Base-by-base conservation (phyloP, 1,140 invertebrate species). In the Cardiocondyla obscurior region DNA sequence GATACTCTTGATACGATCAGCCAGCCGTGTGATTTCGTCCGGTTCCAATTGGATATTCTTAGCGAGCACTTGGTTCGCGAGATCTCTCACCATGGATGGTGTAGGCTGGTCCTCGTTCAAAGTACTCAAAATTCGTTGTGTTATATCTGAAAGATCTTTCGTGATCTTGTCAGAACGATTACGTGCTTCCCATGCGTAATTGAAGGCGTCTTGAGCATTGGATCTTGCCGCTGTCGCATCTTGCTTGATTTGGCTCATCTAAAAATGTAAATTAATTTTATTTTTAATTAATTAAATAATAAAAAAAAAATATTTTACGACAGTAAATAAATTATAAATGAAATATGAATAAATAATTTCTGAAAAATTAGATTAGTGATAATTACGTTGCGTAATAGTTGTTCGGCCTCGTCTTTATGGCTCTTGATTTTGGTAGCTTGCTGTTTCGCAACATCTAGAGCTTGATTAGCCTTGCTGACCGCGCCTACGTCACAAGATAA, bases 401-500 rank as follows among this genome's bases (percentile, higher is more conserved):
- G 95, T 83, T 96, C 96, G 3, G 97, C 97, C 83, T 96, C 96
- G 12, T 96, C 95, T 93, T 98, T 97, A 88, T 98, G 98, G 51
- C 95, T 95, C 74, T 96, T 96, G 3, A 99, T 97, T 57, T 96
- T 95, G 33, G 95, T 93, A 89, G 98, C 96, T 1, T 98, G 97
- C 89, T 98, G 96, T 85, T 97, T 97, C 7, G 98, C 98, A 85
- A 97, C 96, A 83, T 97, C 96, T 19, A 98, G 94, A 12, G 98
- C 98, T 90, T 97, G 96, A 81, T 97, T 96, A 4, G 98, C 97
- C 90, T 97, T 98, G 3, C 97, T 97, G 4, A 98, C 96, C 28
- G 98, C 97, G 2, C 98, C 98, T 87, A 96, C 94, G 85, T 97
- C 97, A 92, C 99, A 99, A 19, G 98, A 97, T 33, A 98, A 94